Percentiles rank a stretch among this genome's conserved stretches.
Evolutionary conservation across 2,113 vertebrate genomes (phyloP).

Genomic region (Planiliza haematocheilus): DNA sequence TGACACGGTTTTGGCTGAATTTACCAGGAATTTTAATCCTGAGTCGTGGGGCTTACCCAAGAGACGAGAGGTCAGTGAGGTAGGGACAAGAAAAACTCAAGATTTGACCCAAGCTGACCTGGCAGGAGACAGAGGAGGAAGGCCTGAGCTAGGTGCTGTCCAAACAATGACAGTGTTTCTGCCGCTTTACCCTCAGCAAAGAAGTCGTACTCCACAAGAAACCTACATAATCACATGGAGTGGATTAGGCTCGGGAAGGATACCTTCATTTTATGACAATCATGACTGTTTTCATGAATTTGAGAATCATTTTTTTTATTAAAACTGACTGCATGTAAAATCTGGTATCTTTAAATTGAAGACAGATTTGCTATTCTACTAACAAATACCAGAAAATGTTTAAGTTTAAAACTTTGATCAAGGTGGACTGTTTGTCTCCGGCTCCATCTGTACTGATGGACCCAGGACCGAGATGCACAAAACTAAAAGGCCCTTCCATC

Average conservation of each 20-base stretch:
- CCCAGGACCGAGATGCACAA: too few relatives aligned
- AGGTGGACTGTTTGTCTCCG: too few relatives aligned
- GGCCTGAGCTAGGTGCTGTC: conserved; percentile 41
- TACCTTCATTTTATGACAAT: background rate
- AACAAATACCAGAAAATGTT: too few relatives aligned
- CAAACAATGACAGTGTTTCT: conserved; percentile 50
- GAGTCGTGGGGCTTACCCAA: conserved; percentile 38
- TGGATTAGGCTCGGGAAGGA: background rate
- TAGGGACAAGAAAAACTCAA: conserved; percentile 56
- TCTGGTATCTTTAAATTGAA: too few relatives aligned
- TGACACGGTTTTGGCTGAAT: conserved; percentile 51
- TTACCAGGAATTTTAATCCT: conserved; percentile 61
- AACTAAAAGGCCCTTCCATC: too few relatives aligned
- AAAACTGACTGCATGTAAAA: background rate
- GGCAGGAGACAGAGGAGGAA: conserved; percentile 48
- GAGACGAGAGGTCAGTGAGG: conserved; percentile 60
- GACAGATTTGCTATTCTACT: background rate
- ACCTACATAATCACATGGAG: too few relatives aligned
- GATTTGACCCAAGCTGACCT: conserved; percentile 58
- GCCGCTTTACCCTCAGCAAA: too few relatives aligned
- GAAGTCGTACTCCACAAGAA: too few relatives aligned
- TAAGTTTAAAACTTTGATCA: too few relatives aligned
- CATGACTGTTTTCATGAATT: too few relatives aligned
- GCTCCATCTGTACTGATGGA: too few relatives aligned
- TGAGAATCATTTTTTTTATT: background rate